Percentiles rank a stretch among this genome's conserved stretches.
phyloP scores from a whole-genome alignment of 2,888 invertebrate species.

The Drosophila acutilabella region DNA sequence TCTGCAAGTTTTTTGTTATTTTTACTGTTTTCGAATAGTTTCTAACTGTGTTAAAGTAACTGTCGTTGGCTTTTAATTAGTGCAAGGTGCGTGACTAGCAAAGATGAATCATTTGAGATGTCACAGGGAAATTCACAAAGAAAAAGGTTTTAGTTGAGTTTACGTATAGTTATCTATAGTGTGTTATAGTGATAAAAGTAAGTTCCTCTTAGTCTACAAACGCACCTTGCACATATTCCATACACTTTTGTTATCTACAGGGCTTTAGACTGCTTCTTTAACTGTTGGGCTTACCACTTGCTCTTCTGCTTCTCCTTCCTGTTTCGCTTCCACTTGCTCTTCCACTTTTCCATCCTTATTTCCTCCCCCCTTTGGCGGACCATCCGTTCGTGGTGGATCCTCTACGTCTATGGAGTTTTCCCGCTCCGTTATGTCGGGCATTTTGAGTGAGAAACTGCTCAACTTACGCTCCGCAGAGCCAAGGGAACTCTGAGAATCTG shows the following conservation, averaged over 20 bases:
- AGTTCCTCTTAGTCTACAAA: neutral
- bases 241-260: constrained; percentile 31
- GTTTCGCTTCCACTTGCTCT: neutral
- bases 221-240: constrained; percentile 13
- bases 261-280: constrained; percentile 27
- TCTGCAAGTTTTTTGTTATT: constrained; percentile 26
- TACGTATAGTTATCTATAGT: too few species aligned
- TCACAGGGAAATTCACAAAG: too few species aligned
- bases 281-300: neutral
- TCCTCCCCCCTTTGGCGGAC: constrained; percentile 11
- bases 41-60: constrained; percentile 50
- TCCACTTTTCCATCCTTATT: constrained; percentile 5
- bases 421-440: constrained; percentile 73
- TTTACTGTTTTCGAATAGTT: constrained; percentile 11
- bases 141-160: too few species aligned
- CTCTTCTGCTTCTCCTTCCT: neutral
- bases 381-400: constrained; percentile 34
- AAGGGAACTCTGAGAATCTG: constrained; percentile 83
- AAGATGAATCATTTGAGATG: too few species aligned
- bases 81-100: neutral
- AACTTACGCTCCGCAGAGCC: constrained; percentile 75
- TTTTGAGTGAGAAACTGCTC: constrained; percentile 72
- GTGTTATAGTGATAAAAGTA: too few species aligned
- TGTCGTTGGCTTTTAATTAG: constrained; percentile 46
- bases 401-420: constrained; percentile 71